Evolutionary conservation across 2,113 vertebrate genomes (phyloP).

Genomic region (Thymallus thymallus): DNA sequence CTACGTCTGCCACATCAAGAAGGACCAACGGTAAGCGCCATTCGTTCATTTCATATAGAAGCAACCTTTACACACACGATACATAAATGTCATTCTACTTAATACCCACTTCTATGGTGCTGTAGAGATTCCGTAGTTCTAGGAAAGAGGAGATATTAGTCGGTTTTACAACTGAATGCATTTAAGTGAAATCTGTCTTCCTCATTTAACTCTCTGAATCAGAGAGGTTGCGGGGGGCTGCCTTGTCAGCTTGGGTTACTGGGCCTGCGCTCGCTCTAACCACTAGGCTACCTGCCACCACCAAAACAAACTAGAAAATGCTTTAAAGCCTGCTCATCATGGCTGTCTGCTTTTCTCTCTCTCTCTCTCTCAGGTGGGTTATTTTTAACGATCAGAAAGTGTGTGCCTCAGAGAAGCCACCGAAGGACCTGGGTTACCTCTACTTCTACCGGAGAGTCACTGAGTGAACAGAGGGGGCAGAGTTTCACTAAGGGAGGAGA

Average conservation of each 20-base stretch:
- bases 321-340: too few species aligned
- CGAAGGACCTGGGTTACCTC: constrained; percentile 98
- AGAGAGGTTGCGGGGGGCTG: too few species aligned
- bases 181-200: too few species aligned
- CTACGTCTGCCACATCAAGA: constrained; percentile 99
- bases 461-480: constrained; percentile 75
- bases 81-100: neutral
- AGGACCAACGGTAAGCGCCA: constrained; percentile 88
- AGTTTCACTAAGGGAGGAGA: constrained; percentile 27
- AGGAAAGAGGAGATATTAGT: too few species aligned
- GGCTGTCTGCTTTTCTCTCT: neutral
- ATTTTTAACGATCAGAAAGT: constrained; percentile 99
- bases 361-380: constrained; percentile 83
- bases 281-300: too few species aligned
- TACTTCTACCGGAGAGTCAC: constrained; percentile 94
- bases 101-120: too few species aligned
- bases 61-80: neutral
- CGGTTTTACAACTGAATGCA: too few species aligned
- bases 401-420: constrained; percentile 97
- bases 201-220: too few species aligned
- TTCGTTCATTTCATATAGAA: neutral
- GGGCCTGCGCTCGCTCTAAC: too few species aligned
- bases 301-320: too few species aligned
- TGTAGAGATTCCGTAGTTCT: too few species aligned
- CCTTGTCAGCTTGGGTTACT: too few species aligned